Evolutionary conservation across 2,797 vertebrate species (phyloP), one percentile per base, ranked within the genome.

Genomic region (Pterois miles): DNA sequence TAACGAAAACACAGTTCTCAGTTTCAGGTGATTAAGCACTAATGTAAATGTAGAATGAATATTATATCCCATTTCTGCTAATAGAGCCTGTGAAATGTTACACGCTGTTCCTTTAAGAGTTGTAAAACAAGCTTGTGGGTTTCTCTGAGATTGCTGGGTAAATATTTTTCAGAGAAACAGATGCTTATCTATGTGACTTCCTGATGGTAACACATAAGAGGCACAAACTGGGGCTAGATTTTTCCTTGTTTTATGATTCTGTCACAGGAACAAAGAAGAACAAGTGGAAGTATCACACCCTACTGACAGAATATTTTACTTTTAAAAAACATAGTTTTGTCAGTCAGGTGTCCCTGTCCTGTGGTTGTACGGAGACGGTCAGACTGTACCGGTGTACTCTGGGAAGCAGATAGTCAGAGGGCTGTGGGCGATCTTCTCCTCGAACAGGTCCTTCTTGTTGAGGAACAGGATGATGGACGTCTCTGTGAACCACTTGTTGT

Each of bases 401-500:
- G 98, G 98, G 93, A 99, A 99, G 93, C 98, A 99, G 94, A 99
- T 99, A 94, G 95, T 95, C 91, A 99, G 96, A 63, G 97, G 95
- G 90, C 98, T 99, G 89, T 96, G 96, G 72, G 94, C 94, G 4
- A 99, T 99, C 96, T 99, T 99, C 95, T 98, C 96, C 94, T 99
- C 97, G 1, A 99, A 99, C 94, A 99, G 96, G 85, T 99, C 98
- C 93, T 99, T 99, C 96, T 99, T 99, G 95, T 99, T 99, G 90
- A 99, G 98, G 93, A 99, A 99, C 73, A 99, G 97, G 91, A 99
- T 99, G 96, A 99, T 99, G 94, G 98, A 99, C 0, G 98, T 99
- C 93, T 99, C 98, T 0, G 98, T 99, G 96, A 99, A 99, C 98
- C 98, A 99, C 93, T 99, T 99, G 95, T 99, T 99, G 96, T 99